Conservation (phyloP, 2,888 invertebrate species). For the Tachina grossa region DNA sequence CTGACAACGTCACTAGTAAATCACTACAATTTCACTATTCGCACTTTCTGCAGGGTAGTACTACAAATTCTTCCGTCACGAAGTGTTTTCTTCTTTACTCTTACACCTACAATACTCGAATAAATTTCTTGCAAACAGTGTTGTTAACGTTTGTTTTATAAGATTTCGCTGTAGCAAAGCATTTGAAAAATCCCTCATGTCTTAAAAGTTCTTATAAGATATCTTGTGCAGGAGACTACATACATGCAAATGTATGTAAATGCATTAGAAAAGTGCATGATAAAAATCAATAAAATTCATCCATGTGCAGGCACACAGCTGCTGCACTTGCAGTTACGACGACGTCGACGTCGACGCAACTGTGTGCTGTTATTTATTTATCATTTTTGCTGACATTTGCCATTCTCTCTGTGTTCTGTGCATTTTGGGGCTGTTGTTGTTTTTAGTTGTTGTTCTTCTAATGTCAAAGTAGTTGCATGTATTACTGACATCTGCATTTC, state of each 20-base stretch:
- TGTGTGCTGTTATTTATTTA: constrained; percentile 8
- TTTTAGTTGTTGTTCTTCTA: constrained; percentile 12
- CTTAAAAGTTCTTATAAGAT: too few species aligned
- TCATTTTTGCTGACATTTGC: constrained; percentile 49
- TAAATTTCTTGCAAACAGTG: too few species aligned
- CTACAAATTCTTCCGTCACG: too few species aligned
- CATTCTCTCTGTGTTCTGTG: not conserved
- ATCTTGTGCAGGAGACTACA: too few species aligned
- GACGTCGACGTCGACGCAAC: not conserved
- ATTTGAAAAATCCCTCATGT: too few species aligned
- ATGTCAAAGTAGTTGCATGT: constrained; percentile 47
- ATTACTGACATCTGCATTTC: constrained; percentile 42
- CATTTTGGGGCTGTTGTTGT: constrained; percentile 4
- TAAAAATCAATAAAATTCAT: constrained; percentile 60
- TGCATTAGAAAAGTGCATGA: constrained; percentile 18
- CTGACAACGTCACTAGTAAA: too few species aligned
- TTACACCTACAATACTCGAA: too few species aligned
- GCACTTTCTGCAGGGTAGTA: too few species aligned
- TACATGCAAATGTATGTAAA: not conserved
- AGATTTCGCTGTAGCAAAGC: too few species aligned
- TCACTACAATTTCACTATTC: too few species aligned
- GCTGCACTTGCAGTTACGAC: not conserved
- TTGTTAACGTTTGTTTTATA: too few species aligned
- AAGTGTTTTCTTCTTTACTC: too few species aligned
- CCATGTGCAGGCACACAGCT: constrained; percentile 30